phyloP scores from a whole-genome alignment of 2,797 vertebrate genomes.

The Falco novaeseelandiae region DNA sequence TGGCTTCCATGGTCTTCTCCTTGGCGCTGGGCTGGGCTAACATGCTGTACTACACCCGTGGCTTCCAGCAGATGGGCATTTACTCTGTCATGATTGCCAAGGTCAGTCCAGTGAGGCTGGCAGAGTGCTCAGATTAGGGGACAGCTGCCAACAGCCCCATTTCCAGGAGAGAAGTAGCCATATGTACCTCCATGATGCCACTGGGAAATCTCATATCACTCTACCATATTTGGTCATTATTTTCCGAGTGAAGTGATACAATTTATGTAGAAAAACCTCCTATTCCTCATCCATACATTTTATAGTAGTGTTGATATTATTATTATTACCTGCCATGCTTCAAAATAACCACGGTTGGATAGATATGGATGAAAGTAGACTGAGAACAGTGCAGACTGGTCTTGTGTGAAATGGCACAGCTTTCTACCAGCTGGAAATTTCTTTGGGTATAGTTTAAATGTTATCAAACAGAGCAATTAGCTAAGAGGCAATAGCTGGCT shows the following conservation, averaged over 20 bases:
- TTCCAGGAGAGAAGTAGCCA: neutral
- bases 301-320: neutral
- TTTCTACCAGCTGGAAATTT: neutral
- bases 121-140: neutral
- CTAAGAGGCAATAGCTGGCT: neutral
- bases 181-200: neutral
- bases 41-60: conserved; percentile 91
- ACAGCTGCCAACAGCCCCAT: neutral
- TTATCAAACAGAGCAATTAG: neutral
- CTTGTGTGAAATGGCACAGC: neutral
- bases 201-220: neutral
- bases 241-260: neutral
- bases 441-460: neutral
- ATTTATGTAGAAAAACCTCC: neutral
- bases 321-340: neutral
- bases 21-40: conserved; percentile 93
- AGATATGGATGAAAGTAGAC: neutral
- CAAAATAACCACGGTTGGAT: neutral
- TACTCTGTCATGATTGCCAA: conserved; percentile 97
- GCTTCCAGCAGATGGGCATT: conserved; percentile 91
- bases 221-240: neutral
- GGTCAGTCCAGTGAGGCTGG: conserved; percentile 75
- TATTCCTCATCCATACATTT: neutral
- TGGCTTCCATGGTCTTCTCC: conserved; percentile 88
- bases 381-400: neutral